These are phyloP conservation scores for Pterobdella sp. DNA, from an alignment of 2,888 invertebrate genomes.

Conservation along the genomic window DNA sequence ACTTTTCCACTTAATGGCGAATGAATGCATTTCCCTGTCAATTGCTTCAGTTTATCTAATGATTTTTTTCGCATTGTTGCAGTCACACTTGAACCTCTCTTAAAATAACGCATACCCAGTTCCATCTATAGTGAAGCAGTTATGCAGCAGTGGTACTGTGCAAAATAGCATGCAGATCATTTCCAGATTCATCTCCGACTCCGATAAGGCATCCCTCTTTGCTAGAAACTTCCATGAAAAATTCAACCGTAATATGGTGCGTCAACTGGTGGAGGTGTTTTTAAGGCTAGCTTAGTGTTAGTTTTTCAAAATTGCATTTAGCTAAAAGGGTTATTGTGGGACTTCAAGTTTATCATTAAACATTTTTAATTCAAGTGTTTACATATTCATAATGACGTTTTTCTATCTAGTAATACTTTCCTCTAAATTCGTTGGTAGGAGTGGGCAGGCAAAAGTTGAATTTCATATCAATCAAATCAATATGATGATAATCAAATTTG, in stretches of 20 bases:
- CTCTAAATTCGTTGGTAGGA: too few species aligned
- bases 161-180: neutral
- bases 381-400: too few species aligned
- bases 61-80: too few species aligned
- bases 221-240: constrained; percentile 2
- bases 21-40: neutral
- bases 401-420: too few species aligned
- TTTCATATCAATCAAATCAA: too few species aligned
- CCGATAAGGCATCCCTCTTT: neutral
- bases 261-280: neutral
- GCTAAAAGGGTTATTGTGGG: neutral
- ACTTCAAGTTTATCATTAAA: too few species aligned
- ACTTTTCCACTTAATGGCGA: neutral
- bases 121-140: constrained; percentile 10
- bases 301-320: neutral
- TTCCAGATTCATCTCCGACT: neutral
- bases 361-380: too few species aligned
- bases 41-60: too few species aligned
- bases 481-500: too few species aligned
- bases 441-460: too few species aligned
- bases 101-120: neutral
- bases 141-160: neutral
- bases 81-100: too few species aligned
- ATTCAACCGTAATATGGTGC: neutral
- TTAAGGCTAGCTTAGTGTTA: too few species aligned